Base-by-base conservation (phyloP, 2,888 invertebrate species). In the Caenorhabditis sp. region DNA sequence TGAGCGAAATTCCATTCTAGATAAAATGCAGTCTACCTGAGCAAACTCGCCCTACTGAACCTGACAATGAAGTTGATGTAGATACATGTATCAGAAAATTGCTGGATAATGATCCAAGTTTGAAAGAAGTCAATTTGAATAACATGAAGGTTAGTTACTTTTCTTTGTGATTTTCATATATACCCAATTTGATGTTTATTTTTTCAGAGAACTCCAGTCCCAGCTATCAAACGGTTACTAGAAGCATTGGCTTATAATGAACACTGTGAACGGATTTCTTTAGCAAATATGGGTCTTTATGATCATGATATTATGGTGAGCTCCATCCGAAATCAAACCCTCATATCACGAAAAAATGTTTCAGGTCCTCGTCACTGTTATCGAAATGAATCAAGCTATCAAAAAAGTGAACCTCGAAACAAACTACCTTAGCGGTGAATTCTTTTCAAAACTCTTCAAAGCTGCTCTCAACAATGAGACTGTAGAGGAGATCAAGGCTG, bases 41-140 rank as follows among this genome's bases (percentile, higher is more conserved):
- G 59, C 84, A 83, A 60, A 85, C 85, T 26, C 77, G 87, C 21
- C 87, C 88, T 1, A 80, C 84, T 89, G 97, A 97, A 89, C 96
- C 97, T 76, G 97, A 97, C 82, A 99, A 99, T 90, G 92, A 92
- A 88, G 97, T 97, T 78, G 95, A 99, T 89, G 93, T 95, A 38
- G 97, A 96, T 78, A 93, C 93, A 81, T 81, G 82, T 63, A 85
- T 87, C 54, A 79, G 78, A 38, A 77, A 81, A 54, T 73, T 87
- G 25, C 68, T 77, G 23, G 80, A 82, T 88, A 93, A 94, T 81
- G 95, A 97, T 90, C 91, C 92, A 86, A 92, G 92, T 88, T 91
- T 95, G 87, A 92, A 92, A 89, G 94, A 94, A 90, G 92, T 99
- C 89, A 99, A 99, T 91, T 94, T 96, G 92, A 99, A 99, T 91